phyloP scores from a whole-genome alignment of 92 coral and sea anemone genomes.

The Virgularia gustaviana region DNA sequence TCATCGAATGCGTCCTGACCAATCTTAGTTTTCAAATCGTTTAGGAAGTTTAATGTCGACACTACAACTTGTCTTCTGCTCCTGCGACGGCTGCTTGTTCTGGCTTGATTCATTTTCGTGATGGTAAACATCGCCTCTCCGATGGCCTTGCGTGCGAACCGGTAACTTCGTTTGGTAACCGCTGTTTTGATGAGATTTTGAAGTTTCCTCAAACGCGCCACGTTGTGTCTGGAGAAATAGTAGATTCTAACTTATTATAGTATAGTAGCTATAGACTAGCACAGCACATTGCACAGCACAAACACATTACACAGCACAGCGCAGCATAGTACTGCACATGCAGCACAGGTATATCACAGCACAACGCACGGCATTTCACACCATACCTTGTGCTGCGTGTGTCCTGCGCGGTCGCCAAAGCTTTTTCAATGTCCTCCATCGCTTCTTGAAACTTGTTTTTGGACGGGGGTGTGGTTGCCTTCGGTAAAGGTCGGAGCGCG shows the following conservation, averaged over 20 bases:
- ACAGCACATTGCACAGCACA: too few relatives aligned
- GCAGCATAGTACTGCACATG: too few relatives aligned
- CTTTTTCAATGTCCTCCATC: slow-evolving; percentile 70
- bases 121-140: slow-evolving; percentile 66
- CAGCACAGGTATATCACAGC: too few relatives aligned
- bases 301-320: too few relatives aligned
- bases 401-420: slow-evolving; percentile 63
- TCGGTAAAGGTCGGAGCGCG: not conserved
- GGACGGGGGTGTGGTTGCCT: slow-evolving; percentile 33
- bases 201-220: slow-evolving; percentile 35
- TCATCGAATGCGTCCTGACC: slow-evolving; percentile 49
- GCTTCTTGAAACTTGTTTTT: slow-evolving; percentile 73
- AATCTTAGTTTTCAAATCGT: slow-evolving; percentile 41
- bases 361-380: too few relatives aligned
- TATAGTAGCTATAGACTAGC: too few relatives aligned
- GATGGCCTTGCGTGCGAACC: slow-evolving; percentile 70
- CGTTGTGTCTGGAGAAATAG: slow-evolving; percentile 28
- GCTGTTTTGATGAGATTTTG: slow-evolving; percentile 60
- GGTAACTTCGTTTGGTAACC: slow-evolving; percentile 53
- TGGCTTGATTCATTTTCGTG: not conserved
- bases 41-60: slow-evolving; percentile 41
- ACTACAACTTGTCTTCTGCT: slow-evolving; percentile 23
- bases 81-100: slow-evolving; percentile 26
- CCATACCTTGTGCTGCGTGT: slow-evolving; percentile 32
- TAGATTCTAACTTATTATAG: too few relatives aligned